phyloP scores from a whole-genome alignment of 2,888 invertebrate species.

The Aethes cnicana region DNA sequence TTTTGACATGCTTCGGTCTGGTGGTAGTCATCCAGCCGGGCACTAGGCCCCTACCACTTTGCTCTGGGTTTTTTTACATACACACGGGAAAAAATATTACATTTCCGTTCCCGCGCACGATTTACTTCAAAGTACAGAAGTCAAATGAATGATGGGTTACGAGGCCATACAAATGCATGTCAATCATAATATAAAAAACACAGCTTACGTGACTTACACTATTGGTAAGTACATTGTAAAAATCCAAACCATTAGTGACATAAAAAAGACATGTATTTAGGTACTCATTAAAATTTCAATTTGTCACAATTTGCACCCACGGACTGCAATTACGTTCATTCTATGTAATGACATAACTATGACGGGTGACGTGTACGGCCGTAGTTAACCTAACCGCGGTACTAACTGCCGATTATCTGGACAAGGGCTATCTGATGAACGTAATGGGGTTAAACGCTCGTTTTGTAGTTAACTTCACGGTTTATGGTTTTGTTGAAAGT shows the following conservation, averaged over 20 bases:
- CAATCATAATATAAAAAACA: too few species aligned
- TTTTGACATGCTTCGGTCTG: too few species aligned
- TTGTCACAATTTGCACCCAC: conserved; percentile 8
- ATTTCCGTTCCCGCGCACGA: too few species aligned
- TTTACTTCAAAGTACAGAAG: too few species aligned
- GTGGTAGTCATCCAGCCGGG: too few species aligned
- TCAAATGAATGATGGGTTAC: too few species aligned
- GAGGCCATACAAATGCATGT: too few species aligned
- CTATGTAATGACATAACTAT: conserved; percentile 15
- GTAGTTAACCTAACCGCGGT: neutral
- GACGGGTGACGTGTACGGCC: neutral
- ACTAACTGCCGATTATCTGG: neutral
- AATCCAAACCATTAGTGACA: conserved; percentile 11
- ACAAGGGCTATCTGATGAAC: conserved; percentile 6
- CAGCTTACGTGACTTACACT: too few species aligned
- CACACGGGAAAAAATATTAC: too few species aligned
- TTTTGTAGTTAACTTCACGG: neutral
- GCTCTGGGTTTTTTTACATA: too few species aligned
- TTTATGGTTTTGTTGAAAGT: neutral
- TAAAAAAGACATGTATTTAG: conserved; percentile 6
- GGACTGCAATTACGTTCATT: conserved; percentile 11
- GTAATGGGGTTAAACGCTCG: neutral
- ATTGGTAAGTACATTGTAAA: too few species aligned
- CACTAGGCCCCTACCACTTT: too few species aligned
- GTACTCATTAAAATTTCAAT: conserved; percentile 11